These are phyloP conservation scores for Quadriops clusia DNA, from an alignment of 2,888 invertebrate genomes.

Conservation along the genomic window DNA sequence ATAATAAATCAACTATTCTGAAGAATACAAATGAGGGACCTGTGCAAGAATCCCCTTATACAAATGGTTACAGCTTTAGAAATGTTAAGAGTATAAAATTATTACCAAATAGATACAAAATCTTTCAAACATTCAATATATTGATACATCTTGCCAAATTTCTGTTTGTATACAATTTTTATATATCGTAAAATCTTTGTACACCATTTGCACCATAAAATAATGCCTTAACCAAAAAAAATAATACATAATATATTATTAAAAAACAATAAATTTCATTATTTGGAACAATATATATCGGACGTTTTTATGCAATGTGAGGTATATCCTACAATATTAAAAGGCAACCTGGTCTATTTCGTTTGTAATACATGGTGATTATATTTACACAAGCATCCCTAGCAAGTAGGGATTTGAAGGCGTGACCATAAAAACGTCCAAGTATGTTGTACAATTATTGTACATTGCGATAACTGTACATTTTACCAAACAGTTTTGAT, in stretches of 20 bases:
- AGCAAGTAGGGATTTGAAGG: no score
- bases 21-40: slow-evolving; percentile 14
- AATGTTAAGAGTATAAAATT: slow-evolving; percentile 11
- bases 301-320: no score
- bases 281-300: background rate
- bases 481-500: no score
- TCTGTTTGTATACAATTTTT: no score
- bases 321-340: slow-evolving; percentile 4
- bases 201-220: slow-evolving; percentile 12
- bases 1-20: slow-evolving; percentile 13
- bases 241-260: slow-evolving; percentile 1
- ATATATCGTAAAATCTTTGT: slow-evolving; percentile 7
- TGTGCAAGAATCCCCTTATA: slow-evolving; percentile 12
- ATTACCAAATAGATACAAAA: slow-evolving; percentile 8
- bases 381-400: no score
- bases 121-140: slow-evolving; percentile 5
- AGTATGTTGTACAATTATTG: no score
- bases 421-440: no score
- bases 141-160: no score
- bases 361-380: slow-evolving; percentile 4
- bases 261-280: slow-evolving; percentile 1
- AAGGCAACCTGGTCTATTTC: slow-evolving; percentile 3
- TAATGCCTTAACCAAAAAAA: slow-evolving; percentile 6
- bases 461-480: no score
- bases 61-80: slow-evolving; percentile 13